Evolutionary conservation across 2,888 invertebrate species (phyloP).

Genomic region (Polydrusus pterygomalis): DNA sequence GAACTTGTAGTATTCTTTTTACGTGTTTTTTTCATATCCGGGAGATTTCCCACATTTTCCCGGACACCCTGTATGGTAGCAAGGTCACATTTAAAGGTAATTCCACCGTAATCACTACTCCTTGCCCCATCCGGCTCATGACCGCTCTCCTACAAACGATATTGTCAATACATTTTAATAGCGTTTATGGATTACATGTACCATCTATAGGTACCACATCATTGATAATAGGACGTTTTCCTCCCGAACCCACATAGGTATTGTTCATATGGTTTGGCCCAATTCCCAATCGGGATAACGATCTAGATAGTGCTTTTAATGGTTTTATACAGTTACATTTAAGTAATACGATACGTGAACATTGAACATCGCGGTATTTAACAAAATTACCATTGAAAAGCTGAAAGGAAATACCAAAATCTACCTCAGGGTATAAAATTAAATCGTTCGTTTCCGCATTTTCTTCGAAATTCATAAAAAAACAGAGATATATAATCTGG

Average conservation of each 20-base stretch:
- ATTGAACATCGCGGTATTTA: constrained; percentile 5
- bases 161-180: no score
- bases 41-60: no score
- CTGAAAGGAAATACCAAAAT: constrained; percentile 34
- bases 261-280: background rate
- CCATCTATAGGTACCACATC: no score
- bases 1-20: no score
- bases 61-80: no score
- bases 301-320: constrained; percentile 8
- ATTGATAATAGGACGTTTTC: no score
- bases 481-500: constrained; percentile 53
- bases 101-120: no score
- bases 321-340: background rate
- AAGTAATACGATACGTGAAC: constrained; percentile 8
- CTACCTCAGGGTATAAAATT: constrained; percentile 41
- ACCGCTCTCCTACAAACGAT: no score
- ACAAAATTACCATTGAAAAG: constrained; percentile 35
- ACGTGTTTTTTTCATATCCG: no score
- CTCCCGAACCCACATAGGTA: background rate
- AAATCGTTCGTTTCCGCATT: constrained; percentile 49
- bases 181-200: no score
- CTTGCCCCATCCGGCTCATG: no score
- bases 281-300: background rate
- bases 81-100: no score
- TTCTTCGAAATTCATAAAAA: constrained; percentile 48